Evolutionary conservation across 2,888 invertebrate genomes (phyloP), one percentile per base, ranked within the genome.

Genomic region (Miltochrista miniata): DNA sequence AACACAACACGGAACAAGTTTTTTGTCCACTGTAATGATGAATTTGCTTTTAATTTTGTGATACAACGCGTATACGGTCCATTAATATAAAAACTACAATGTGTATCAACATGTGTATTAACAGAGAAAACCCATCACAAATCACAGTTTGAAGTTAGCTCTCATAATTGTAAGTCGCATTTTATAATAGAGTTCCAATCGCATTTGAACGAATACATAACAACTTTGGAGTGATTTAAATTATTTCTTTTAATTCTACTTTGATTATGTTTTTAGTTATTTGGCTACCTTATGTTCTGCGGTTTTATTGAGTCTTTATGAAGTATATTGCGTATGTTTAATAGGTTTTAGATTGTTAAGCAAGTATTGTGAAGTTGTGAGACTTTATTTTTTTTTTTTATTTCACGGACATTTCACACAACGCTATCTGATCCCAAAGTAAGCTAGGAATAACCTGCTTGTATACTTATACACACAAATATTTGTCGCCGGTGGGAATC

Each of bases 161-260:
- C 49, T 44, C 49, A 38, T 38, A 54, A 58, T 55, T 49, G 54
- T 56, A 44, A 46, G 39, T 36, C 40, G 15, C 44, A 46, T 13
- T 43, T 51, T 31, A 46, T 51, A 54, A 64, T 57, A 44, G 47
- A 54, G 29, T 50, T 48, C n/a, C 37, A 46, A 63, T 61, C 51
- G 30, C 57, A 61, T 11, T 40, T 37, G 36, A 9, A 34, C 35
- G 30, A 40, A 30, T 45, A 14, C 13, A 34, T 51, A 40, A 49
- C 31, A 52, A 33, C 31, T 43, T 10, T 42, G 40, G 46, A 56
- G 11, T 11, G 12, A 48, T 44, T 33, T 52, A 46, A 54, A 52
- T 60, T 52, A 46, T 44, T 37, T 51, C 48, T 56, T 56, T 42
- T 15, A 46, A 55, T 55, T 37, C 14, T 14, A 35, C 10, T n/a